phyloP scores from a whole-genome alignment of 2,797 vertebrate species.

The Lacerta viridis region DNA sequence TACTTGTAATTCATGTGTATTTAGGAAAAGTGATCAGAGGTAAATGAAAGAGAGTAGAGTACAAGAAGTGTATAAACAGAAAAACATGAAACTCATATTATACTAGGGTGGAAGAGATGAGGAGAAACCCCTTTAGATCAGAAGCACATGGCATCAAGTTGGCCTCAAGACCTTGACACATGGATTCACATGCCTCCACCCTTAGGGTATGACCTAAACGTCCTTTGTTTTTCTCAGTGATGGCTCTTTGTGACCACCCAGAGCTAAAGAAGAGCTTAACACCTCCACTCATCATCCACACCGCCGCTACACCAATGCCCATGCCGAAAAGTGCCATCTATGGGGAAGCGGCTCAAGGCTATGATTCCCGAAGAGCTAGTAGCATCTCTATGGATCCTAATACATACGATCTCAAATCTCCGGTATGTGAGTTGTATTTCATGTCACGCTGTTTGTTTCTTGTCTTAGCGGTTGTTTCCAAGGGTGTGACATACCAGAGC shows the following conservation, averaged over 20 bases:
- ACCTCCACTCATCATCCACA: conserved; percentile 98
- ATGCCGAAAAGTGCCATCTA: conserved; percentile 89
- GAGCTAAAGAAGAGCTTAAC: conserved; percentile 92
- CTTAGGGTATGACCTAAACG: not conserved
- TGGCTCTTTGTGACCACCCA: conserved; percentile 90
- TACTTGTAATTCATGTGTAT: not conserved
- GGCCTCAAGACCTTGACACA: not conserved
- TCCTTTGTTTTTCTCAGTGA: conserved; percentile 78
- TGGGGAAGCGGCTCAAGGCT: conserved; percentile 82
- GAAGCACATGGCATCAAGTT: not conserved
- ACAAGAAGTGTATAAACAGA: not conserved
- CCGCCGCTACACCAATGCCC: conserved; percentile 95
- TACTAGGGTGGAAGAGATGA: not conserved
- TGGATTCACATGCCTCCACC: not conserved
- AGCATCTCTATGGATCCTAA: conserved; percentile 87
- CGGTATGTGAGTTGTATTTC: conserved; percentile 77
- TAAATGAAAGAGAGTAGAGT: not conserved
- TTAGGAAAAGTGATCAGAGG: not conserved
- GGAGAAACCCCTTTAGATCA: not conserved
- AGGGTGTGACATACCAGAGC: fast-evolving
- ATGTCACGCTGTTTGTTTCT: fast-evolving
- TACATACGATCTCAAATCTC: conserved; percentile 89
- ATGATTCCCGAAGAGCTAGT: conserved; percentile 87
- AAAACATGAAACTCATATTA: not conserved
- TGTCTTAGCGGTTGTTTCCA: not conserved